Evolutionary conservation across 1,140 invertebrate genomes (phyloP), one percentile per base, ranked within the genome.

Genomic region (Megalopta genalis): DNA sequence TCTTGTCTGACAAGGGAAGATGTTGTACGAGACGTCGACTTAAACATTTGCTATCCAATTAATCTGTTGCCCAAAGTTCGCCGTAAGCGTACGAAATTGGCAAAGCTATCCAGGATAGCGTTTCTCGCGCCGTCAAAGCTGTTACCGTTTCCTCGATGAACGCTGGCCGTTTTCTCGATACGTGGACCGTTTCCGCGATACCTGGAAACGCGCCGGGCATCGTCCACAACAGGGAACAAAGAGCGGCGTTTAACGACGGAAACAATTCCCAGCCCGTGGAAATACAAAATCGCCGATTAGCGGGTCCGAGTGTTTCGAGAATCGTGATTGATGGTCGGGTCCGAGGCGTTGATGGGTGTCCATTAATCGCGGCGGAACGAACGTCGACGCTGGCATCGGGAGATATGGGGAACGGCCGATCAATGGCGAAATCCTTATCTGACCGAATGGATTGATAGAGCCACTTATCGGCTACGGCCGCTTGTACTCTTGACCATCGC

Each of bases 331-430:
- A 92, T 92, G 81, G 84, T 67, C 72, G 8, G 54, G 83, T 83
- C 81, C 83, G 79, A 85, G 85, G 85, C 84, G 89, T 89, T 91
- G 89, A 92, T 92, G 87, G 89, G 86, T 89, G 88, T 87, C 91
- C 90, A 92, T 92, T 92, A 92, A 92, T 92, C 90, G 87, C 84
- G 86, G 89, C 85, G 78, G 80, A 88, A 89, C 88, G 89, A 87
- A 86, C 73, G 84, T 72, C 84, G 57, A 79, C 66, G 49, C 49
- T 14, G 39, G 57, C 21, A 52, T 49, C 86, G 80, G 80, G 82
- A 70, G 82, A 83, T 84, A 90, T 87, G 88, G 85, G 80, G 87
- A 81, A 78, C 76, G 74, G 54, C 21, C 90, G 84, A 90, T 90
- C 90, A 90, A 90, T 90, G 89, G 81, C 83, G 81, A 86, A 85